Evolutionary conservation across 2,113 vertebrate genomes (phyloP), one percentile per base, ranked within the genome.

Genomic region (Passer montanus): DNA sequence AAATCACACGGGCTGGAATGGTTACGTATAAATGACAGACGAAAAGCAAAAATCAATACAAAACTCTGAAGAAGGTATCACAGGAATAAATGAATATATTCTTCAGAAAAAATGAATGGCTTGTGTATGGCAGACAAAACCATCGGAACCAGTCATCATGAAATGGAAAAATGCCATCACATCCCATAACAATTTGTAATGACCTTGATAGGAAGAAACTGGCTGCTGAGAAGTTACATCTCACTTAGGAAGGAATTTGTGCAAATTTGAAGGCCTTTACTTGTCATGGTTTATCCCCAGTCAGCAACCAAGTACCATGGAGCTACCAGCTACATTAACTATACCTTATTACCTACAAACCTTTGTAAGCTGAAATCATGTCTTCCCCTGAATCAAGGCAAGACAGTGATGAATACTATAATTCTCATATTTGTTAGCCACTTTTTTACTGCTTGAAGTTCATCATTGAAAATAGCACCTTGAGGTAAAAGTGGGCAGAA

Each of bases 41-140:
- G 67, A 93, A 96, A 94, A 95, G 69, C 58, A 81, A 83, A 91
- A 94, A 95, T 95, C 89, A 89, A 93, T 93, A 96, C 46, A 93
- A 85, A 91, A 63, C 82, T 95, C 91, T 89, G 82, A 94, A 90
- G 63, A 95, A 84, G 64, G 73, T 93, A 95, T 41, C 56, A 73
- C 22, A 94, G 60, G 78, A 95, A 90, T 72, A 93, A 67, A 92
- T 88, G 1, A 89, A 86, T 94, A 74, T n/a, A 69, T 91, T 76
- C 63, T 86, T 59, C 67, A 88, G 73, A 73, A 95, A 86, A 86
- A 87, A 79, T 58, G 20, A 79, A 81, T 90, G 44, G 64, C 90
- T 88, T 91, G 35, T 78, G 64, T 44, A 53, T 46, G 50, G 60
- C 60, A 88, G 83, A 85, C 20, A 84, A 74, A 93, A 92, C 37